Conservation (phyloP, 1,140 invertebrate species). For the Cydia pomonella region DNA sequence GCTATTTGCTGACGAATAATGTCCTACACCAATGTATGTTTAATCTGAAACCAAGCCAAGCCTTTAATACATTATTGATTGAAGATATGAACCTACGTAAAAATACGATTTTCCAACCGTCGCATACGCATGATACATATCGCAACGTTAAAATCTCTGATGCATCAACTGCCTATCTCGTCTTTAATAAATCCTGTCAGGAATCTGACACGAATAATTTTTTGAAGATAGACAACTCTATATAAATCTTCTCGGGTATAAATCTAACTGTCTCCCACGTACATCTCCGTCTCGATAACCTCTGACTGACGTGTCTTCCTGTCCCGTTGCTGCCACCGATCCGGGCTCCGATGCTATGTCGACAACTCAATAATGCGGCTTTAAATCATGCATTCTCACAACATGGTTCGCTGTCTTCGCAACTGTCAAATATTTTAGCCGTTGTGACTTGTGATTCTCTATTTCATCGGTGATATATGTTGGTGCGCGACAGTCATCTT, state of each 20-base stretch:
- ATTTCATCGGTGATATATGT: not conserved
- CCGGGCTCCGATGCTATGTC: slow-evolving; percentile 19
- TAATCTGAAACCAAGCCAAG: no score
- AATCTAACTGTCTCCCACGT: slow-evolving; percentile 35
- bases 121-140: no score
- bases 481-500: not conserved
- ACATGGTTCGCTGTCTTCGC: not conserved
- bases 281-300: slow-evolving; percentile 41
- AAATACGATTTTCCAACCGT: no score
- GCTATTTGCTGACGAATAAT: no score
- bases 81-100: no score
- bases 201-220: not conserved
- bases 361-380: slow-evolving; percentile 36
- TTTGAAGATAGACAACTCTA: not conserved
- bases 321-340: slow-evolving; percentile 12
- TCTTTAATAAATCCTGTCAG: not conserved
- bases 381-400: slow-evolving; percentile 32
- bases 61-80: no score
- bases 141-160: no score
- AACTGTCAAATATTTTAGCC: slow-evolving; percentile 7
- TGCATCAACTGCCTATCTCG: no score
- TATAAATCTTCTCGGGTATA: not conserved
- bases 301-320: slow-evolving; percentile 26
- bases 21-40: no score
- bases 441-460: slow-evolving; percentile 2